Evolutionary conservation across 2,113 vertebrate species (phyloP).

Genomic region (Corydoras maculifer): DNA sequence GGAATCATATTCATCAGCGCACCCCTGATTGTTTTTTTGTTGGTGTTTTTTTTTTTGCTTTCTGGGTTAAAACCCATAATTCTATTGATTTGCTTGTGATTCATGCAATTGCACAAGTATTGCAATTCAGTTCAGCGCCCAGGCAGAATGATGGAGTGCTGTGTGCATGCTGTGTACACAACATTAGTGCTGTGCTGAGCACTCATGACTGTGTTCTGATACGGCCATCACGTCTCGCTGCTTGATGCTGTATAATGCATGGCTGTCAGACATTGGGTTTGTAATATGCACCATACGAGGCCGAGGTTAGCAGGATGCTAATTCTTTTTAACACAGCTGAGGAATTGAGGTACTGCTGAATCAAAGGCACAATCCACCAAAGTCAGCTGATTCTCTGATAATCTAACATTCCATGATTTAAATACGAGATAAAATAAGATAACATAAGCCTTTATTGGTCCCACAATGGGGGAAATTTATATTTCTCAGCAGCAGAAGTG

Average conservation of each 20-base stretch:
- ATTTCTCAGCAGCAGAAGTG: too few relatives aligned
- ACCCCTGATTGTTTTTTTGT: neutral
- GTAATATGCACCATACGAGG: slow-evolving; percentile 30
- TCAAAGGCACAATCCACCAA: neutral
- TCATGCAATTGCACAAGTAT: slow-evolving; percentile 24
- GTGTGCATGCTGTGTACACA: slow-evolving; percentile 15
- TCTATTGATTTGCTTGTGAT: slow-evolving; percentile 37
- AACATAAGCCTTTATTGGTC: too few relatives aligned
- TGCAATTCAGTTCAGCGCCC: slow-evolving; percentile 6
- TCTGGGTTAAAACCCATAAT: slow-evolving; percentile 32
- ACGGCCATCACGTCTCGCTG: slow-evolving; percentile 34
- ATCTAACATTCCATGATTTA: too few relatives aligned
- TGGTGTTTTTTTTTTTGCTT: slow-evolving; percentile 23
- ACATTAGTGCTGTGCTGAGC: slow-evolving; percentile 17
- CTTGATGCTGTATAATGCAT: slow-evolving; percentile 34
- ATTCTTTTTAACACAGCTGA: slow-evolving; percentile 16
- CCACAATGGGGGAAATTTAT: too few relatives aligned
- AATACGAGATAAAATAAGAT: too few relatives aligned
- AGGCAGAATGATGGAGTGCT: neutral
- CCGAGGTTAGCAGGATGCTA: slow-evolving; percentile 17
- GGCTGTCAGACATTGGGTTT: slow-evolving; percentile 25
- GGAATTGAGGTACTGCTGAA: slow-evolving; percentile 7
- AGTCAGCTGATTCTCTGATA: too few relatives aligned
- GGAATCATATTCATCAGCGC: too few relatives aligned
- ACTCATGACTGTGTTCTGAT: slow-evolving; percentile 43